Evolutionary conservation across 2,888 invertebrate genomes (phyloP), one percentile per base, ranked within the genome.

Genomic region (Rhimphoctona megacephalus): DNA sequence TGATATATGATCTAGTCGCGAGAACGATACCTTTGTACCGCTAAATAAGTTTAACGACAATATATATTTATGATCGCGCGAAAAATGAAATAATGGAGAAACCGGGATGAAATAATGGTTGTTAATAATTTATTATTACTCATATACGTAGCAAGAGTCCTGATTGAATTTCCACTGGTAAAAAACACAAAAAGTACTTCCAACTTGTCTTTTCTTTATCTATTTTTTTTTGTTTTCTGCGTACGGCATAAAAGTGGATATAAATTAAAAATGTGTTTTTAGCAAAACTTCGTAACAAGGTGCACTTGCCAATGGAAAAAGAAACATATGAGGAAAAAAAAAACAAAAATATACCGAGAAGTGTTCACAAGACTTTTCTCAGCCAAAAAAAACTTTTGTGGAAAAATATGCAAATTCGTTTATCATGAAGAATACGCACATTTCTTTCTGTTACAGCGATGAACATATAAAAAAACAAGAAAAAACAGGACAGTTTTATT

Each of bases 321-420:
- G 0, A 61, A 66, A 67, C 78, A 52, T 52, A 67, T 22, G 54
- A 25, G 36, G 30, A 61, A 57, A n/a, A n/a, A n/a, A 77, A 72
- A 70, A 64, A 83, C 49, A 67, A 52, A 81, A 81, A 57, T 69
- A 85, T 87, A 88, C 90, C 90, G 89, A 89, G 87, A 88, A 89
- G 90, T 90, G 90, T 90, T 90, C 90, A 89, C 81, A 76, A 86
- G 81, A 85, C 85, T 89, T 89, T 89, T 88, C 82, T 80, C 79
- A 73, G 73, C 64, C 80, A 72, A 61, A 25, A 79, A 43, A 69
- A 61, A 52, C 17, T 61, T 61, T 57, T 30, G 52, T 61, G 22
- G 73, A 67, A 17, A 61, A 76, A 69, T 61, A 73, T 74, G 57
- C 36, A 61, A 70, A 61, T 61, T 83, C 73, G 25, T 64, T 66